Conservation (phyloP, 2,888 invertebrate genomes). For the Agrilus cyanescens region DNA sequence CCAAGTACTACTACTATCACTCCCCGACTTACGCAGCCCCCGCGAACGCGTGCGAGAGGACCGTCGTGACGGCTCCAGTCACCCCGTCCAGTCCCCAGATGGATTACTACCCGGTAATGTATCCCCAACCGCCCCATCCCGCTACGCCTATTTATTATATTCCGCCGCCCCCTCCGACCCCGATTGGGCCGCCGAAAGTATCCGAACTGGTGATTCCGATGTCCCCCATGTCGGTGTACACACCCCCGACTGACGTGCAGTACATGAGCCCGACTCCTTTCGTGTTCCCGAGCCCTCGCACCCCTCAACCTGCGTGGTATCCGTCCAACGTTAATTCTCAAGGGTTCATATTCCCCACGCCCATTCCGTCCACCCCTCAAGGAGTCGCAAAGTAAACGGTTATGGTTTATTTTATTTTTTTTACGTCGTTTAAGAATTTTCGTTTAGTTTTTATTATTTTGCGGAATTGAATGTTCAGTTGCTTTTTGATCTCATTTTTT, state of each 20-base stretch:
- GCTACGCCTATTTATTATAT: constrained; percentile 16
- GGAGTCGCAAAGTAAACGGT: too few species aligned
- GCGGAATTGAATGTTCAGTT: too few species aligned
- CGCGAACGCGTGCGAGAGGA: constrained; percentile 6
- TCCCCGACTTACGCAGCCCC: constrained; percentile 1
- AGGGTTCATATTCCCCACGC: constrained; percentile 21
- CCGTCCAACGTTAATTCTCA: constrained; percentile 19
- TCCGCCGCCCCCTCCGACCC: not conserved
- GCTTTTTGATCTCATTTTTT: too few species aligned
- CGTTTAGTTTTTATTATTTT: too few species aligned
- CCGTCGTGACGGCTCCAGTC: constrained; percentile 10
- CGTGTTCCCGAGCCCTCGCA: constrained; percentile 15
- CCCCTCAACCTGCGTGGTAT: constrained; percentile 17
- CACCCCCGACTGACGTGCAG: constrained; percentile 15
- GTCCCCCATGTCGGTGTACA: constrained; percentile 15
- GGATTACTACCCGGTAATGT: constrained; percentile 17
- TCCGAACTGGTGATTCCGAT: constrained; percentile 6
- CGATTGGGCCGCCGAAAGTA: constrained; percentile 8
- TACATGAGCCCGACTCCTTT: constrained; percentile 15
- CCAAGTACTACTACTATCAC: constrained; percentile 2
- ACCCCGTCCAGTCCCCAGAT: constrained; percentile 13
- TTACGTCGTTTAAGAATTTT: too few species aligned
- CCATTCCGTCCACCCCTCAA: not conserved
- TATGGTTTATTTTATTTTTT: too few species aligned
- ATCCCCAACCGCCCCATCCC: constrained; percentile 9